Percentiles rank a stretch among this genome's conserved stretches.
These are phyloP conservation scores for Exaiptasia diaphana DNA, from an alignment of 64 coral and sea anemone genomes.

Conservation along the genomic window DNA sequence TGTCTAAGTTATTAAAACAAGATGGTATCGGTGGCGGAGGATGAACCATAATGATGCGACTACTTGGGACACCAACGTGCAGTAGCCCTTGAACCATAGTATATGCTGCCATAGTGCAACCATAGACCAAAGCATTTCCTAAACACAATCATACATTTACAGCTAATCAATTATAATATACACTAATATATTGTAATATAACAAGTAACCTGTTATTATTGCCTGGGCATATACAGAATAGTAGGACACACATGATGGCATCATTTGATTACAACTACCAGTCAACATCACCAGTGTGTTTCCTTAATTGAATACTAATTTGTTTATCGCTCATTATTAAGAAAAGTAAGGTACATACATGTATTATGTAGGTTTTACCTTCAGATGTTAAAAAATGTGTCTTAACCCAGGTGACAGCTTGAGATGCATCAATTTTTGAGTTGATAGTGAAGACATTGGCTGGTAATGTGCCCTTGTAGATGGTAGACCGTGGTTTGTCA, in stretches of 20 bases:
- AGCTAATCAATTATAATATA: too few relatives aligned
- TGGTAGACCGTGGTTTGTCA: conserved; percentile 11
- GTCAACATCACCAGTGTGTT: too few relatives aligned
- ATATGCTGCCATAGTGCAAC: conserved; percentile 63
- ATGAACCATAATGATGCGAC: conserved; percentile 73
- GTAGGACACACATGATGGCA: not conserved
- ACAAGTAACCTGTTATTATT: too few relatives aligned
- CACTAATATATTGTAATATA: too few relatives aligned
- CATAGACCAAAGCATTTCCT: conserved; percentile 88
- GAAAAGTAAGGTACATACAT: too few relatives aligned
- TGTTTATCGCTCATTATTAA: too few relatives aligned
- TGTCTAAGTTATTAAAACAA: conserved; percentile 82
- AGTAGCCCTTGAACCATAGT: conserved; percentile 73
- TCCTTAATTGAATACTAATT: too few relatives aligned
- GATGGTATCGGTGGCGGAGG: conserved; percentile 71
- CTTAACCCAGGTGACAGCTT: conserved; percentile 64
- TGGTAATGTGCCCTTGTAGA: conserved; percentile 63
- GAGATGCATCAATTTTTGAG: conserved; percentile 58
- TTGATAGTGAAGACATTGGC: conserved; percentile 74
- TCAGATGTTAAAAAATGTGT: conserved; percentile 44
- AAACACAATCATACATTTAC: not conserved
- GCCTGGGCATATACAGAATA: not conserved
- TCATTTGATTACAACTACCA: too few relatives aligned
- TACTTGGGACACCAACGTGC: conserved; percentile 51
- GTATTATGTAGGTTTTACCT: too few relatives aligned